phyloP scores from a whole-genome alignment of 2,888 invertebrate species.

The Diarsia mendica region DNA sequence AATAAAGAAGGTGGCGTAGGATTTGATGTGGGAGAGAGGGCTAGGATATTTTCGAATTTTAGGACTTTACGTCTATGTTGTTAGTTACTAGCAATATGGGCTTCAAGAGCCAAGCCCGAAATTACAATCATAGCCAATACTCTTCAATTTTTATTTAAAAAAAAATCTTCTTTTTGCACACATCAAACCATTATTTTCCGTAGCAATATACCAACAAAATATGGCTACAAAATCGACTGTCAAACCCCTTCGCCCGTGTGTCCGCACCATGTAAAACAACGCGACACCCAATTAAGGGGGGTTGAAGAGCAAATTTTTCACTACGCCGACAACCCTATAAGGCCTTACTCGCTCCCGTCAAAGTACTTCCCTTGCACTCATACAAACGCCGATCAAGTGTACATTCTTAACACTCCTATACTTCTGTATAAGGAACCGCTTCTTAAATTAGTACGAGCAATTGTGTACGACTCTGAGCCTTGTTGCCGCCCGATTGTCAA shows the following conservation, averaged over 20 bases:
- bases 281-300: conserved; percentile 88
- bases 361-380: conserved; percentile 82
- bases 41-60: too few relatives aligned
- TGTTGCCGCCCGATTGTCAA: conserved; percentile 73
- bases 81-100: too few relatives aligned
- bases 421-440: conserved; percentile 88
- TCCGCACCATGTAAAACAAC: conserved; percentile 73
- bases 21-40: too few relatives aligned
- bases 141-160: neutral
- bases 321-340: conserved; percentile 86
- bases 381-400: conserved; percentile 89
- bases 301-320: conserved; percentile 89
- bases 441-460: conserved; percentile 88
- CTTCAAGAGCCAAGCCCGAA: too few relatives aligned
- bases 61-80: too few relatives aligned
- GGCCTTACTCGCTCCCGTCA: conserved; percentile 86
- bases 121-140: too few relatives aligned
- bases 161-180: fast-evolving
- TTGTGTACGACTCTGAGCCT: conserved; percentile 83
- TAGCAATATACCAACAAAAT: neutral
- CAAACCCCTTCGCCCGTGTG: conserved; percentile 36
- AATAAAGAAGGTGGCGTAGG: too few relatives aligned
- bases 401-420: conserved; percentile 85
- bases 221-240: conserved; percentile 1
- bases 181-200: neutral